Conservation (phyloP, 2,888 invertebrate genomes). For the Scaptomyza flava region DNA sequence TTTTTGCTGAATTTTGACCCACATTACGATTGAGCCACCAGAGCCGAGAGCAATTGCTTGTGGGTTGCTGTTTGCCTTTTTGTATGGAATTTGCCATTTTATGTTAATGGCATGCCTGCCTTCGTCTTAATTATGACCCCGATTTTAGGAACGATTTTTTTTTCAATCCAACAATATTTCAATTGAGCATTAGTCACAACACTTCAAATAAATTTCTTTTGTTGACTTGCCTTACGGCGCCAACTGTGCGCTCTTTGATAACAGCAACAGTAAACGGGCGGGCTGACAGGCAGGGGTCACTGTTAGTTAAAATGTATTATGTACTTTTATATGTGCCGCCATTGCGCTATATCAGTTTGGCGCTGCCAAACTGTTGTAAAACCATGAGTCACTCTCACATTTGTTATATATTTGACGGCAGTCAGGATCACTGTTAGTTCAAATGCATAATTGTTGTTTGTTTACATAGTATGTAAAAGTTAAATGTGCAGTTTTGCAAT, state of each 20-base stretch:
- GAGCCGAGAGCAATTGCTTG: conserved; percentile 40
- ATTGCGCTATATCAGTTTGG: background rate
- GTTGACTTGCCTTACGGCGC: conserved; percentile 45
- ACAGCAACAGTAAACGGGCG: conserved; percentile 29
- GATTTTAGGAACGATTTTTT: conserved; percentile 28
- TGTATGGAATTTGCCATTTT: conserved; percentile 54
- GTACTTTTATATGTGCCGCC: background rate
- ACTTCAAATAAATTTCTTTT: conserved; percentile 46
- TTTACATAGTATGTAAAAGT: conserved; percentile 1
- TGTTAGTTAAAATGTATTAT: conserved; percentile 15
- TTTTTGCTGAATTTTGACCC: conserved; percentile 67
- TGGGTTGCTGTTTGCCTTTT: conserved; percentile 21
- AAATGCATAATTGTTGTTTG: conserved; percentile 5
- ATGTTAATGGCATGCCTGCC: conserved; percentile 47
- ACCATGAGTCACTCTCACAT: background rate
- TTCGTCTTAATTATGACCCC: conserved; percentile 51
- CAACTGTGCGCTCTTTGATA: conserved; percentile 47
- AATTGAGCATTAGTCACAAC: conserved; percentile 62
- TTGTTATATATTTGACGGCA: background rate
- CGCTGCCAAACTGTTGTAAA: background rate
- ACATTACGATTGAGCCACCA: conserved; percentile 68
- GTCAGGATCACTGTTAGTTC: conserved; percentile 20
- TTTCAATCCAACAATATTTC: conserved; percentile 32
- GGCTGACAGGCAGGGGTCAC: conserved; percentile 24
- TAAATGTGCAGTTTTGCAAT: conserved; percentile 13